Percentiles rank a stretch among this genome's conserved stretches.
phyloP scores from a whole-genome alignment of 1,140 invertebrate species.

The Lepidostoma basale region DNA sequence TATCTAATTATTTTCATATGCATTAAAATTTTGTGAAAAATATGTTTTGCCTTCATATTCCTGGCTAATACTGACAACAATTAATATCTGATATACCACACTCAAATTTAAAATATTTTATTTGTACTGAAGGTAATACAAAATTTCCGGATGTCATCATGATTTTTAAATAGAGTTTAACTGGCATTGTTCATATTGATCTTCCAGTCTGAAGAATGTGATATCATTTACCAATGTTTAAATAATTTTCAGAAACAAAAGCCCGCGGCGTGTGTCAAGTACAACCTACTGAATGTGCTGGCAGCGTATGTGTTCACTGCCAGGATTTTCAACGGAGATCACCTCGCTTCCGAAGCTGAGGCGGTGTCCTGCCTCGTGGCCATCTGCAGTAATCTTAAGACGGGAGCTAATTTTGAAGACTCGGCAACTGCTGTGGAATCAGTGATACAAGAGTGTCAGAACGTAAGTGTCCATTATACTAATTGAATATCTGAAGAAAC shows the following conservation, averaged over 20 bases:
- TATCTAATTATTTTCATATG: neutral
- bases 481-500: too few species aligned
- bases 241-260: conserved; percentile 63
- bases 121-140: too few species aligned
- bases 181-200: too few species aligned
- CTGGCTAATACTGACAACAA: too few species aligned
- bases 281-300: conserved; percentile 73
- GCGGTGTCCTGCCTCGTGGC: conserved; percentile 62
- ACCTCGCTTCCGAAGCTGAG: conserved; percentile 65
- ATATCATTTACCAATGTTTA: neutral
- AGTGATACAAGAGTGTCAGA: conserved; percentile 63
- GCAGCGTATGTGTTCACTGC: conserved; percentile 69
- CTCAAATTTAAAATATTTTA: too few species aligned
- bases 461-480: conserved; percentile 59
- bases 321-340: conserved; percentile 74
- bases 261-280: conserved; percentile 68
- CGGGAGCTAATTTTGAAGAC: conserved; percentile 67
- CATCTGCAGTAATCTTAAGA: conserved; percentile 66
- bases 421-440: conserved; percentile 65
- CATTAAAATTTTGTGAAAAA: conserved; percentile 21
- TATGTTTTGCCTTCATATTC: too few species aligned
- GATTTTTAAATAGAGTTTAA: too few species aligned
- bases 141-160: too few species aligned
- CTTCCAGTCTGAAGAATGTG: too few species aligned
- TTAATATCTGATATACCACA: too few species aligned